Base-by-base conservation (phyloP, 2,888 invertebrate genomes). In the Kuschelorhynchus macadamiae region DNA sequence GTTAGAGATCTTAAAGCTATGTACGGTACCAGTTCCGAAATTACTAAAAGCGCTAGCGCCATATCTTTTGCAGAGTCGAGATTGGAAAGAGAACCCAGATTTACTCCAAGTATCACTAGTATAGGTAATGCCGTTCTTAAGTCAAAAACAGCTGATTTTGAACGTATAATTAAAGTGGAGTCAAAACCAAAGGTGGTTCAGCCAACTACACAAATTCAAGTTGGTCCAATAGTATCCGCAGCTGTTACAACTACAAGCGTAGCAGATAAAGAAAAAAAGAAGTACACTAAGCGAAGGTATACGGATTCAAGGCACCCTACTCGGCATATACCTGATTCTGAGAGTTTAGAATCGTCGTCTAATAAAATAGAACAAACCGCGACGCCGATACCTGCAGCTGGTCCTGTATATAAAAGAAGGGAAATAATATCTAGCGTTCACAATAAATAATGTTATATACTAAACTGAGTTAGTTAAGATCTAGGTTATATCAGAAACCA, bases 361-460 rank as follows among this genome's bases (percentile, higher is more conserved):
- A 25, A n/a, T 11, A 63, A 63, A 39, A 55, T 63, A 14, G 64
- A 56, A 32, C 49, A 21, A 17, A 56, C 16, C 30, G 20, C 20
- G 9, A 11, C 60, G 1, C 9, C 47, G 7, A 20, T 42, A 47
- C 9, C 44, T 8, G 32, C 39, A 7, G 76, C 69, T 67, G 84
- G 85, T 68, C 87, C 88, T 56, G 88, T 92, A 16, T 94, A 93
- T 87, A 94, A 94, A 83, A 85, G 94, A 70, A 88, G 92, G 68
- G 93, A 93, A 83, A 85, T 94, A 63, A 94, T 94, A 77, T 92
- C 93, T 42, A 93, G 93, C 83, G 92, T 92, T 68, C 89, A 87
- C 20, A 77, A 80, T 9, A 81, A 81, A 64, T 79, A 71, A 59
- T n/a, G n/a, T n/a, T n/a, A n/a, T n/a, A n/a, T n/a, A n/a, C n/a